Percentiles rank a stretch among this genome's conserved stretches.
Evolutionary conservation across 1,140 invertebrate genomes (phyloP).

Genomic region (Zaprionus nigranus): DNA sequence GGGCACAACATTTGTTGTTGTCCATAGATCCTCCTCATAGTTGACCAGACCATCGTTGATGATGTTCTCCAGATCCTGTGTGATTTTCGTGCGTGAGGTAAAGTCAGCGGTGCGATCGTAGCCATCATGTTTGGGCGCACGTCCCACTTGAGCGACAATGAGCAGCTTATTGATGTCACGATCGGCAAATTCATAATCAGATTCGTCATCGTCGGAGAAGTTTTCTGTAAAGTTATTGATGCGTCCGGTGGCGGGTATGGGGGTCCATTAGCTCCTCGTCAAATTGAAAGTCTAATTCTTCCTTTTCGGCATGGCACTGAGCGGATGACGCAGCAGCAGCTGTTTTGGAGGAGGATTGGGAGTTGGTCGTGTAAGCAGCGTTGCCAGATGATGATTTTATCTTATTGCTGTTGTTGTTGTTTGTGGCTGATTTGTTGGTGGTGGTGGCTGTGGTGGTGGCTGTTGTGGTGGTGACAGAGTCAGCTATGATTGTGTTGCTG

Average conservation of each 20-base stretch:
- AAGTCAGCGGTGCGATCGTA: constrained; percentile 95
- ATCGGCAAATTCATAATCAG: constrained; percentile 95
- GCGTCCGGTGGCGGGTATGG: constrained; percentile 87
- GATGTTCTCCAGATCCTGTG: constrained; percentile 95
- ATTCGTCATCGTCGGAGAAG: constrained; percentile 91
- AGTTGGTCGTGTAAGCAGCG: constrained; percentile 76
- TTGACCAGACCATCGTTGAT: constrained; percentile 98
- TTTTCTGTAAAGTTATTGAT: constrained; percentile 92
- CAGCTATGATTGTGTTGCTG: constrained; percentile 39
- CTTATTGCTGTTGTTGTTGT: constrained; percentile 50
- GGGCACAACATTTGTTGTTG: constrained; percentile 80
- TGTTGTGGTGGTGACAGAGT: constrained; percentile 50
- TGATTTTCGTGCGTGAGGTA: constrained; percentile 94
- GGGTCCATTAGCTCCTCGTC: constrained; percentile 96
- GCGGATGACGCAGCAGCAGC: constrained; percentile 73
- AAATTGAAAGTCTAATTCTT: constrained; percentile 98
- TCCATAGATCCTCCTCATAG: constrained; percentile 97
- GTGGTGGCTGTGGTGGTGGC: constrained; percentile 45
- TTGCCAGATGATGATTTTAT: constrained; percentile 67
- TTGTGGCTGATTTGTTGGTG: constrained; percentile 32
- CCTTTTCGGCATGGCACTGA: constrained; percentile 87
- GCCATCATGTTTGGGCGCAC: constrained; percentile 92
- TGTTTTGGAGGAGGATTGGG: constrained; percentile 83
- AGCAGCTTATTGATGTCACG: constrained; percentile 97
- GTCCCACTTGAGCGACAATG: constrained; percentile 95